Evolutionary conservation across 1,140 invertebrate genomes (phyloP).

Genomic region (Colletes latitarsis): DNA sequence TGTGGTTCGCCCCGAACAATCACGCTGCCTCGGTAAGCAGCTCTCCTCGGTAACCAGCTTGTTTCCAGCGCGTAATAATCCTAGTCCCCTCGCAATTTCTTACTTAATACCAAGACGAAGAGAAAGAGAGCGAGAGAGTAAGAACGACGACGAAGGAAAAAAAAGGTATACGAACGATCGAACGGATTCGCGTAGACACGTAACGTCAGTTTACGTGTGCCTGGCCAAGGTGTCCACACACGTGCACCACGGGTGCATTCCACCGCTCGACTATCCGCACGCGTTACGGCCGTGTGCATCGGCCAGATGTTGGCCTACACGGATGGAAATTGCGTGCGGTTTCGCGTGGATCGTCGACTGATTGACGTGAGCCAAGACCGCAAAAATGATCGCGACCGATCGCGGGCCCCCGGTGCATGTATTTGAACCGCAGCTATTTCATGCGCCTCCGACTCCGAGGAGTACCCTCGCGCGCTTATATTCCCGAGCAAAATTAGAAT

Average conservation of each 20-base stretch:
- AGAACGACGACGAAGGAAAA: too few species aligned
- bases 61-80: conserved; percentile 51
- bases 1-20: conserved; percentile 15
- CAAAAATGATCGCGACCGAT: conserved; percentile 65
- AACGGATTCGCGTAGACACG: conserved; percentile 44
- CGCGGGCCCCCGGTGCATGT: conserved; percentile 28
- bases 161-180: conserved; percentile 31
- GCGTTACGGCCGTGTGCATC: conserved; percentile 32
- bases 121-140: neutral
- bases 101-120: conserved; percentile 33
- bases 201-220: conserved; percentile 28
- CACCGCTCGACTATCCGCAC: conserved; percentile 16
- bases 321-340: conserved; percentile 65
- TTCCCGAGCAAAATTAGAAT: neutral
- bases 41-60: conserved; percentile 34
- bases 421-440: conserved; percentile 55
- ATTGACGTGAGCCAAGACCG: conserved; percentile 62
- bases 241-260: conserved; percentile 4
- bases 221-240: neutral
- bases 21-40: conserved; percentile 10
- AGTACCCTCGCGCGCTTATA: neutral
- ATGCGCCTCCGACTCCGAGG: conserved; percentile 19
- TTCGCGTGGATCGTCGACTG: conserved; percentile 60
- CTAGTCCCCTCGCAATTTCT: conserved; percentile 53
- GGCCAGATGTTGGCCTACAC: conserved; percentile 48